These are phyloP conservation scores for Poeciliopsis infans DNA, from an alignment of 2,797 vertebrate genomes.

Conservation along the genomic window DNA sequence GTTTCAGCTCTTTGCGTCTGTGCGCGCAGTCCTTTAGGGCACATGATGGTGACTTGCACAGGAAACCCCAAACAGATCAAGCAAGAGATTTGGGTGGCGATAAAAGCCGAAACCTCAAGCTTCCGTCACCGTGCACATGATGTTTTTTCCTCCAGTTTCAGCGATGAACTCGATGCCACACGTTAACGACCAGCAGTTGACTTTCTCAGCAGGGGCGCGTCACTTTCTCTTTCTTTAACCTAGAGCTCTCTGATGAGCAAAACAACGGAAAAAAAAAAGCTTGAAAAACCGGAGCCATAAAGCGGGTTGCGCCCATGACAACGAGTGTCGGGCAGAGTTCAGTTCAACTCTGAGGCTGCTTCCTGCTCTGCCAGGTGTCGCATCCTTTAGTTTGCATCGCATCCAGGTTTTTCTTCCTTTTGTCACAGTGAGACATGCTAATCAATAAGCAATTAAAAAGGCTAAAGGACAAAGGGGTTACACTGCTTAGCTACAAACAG, in stretches of 20 bases:
- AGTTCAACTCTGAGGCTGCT: slow-evolving; percentile 42
- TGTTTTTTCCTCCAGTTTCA: slow-evolving; percentile 49
- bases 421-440: slow-evolving; percentile 62
- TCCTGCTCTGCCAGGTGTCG: slow-evolving; percentile 51
- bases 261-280: neutral
- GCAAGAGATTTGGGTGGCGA: slow-evolving; percentile 49
- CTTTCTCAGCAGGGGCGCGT: neutral
- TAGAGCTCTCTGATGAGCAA: neutral
- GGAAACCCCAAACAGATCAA: slow-evolving; percentile 63
- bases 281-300: slow-evolving; percentile 17
- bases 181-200: slow-evolving; percentile 2
- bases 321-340: slow-evolving; percentile 47
- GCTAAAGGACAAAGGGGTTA: slow-evolving; percentile 41
- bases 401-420: slow-evolving; percentile 60
- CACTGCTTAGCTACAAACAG: slow-evolving; percentile 31
- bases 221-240: slow-evolving; percentile 1
- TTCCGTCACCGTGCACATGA: slow-evolving; percentile 47
- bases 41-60: slow-evolving; percentile 60
- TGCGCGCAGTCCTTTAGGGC: slow-evolving; percentile 37
- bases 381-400: slow-evolving; percentile 52
- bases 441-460: slow-evolving; percentile 79
- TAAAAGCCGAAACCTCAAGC: slow-evolving; percentile 68
- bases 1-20: slow-evolving; percentile 6
- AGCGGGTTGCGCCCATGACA: slow-evolving; percentile 9
- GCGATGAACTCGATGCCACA: slow-evolving; percentile 24